phyloP scores from a whole-genome alignment of 2,888 invertebrate species.

The Xestia c-nigrum region DNA sequence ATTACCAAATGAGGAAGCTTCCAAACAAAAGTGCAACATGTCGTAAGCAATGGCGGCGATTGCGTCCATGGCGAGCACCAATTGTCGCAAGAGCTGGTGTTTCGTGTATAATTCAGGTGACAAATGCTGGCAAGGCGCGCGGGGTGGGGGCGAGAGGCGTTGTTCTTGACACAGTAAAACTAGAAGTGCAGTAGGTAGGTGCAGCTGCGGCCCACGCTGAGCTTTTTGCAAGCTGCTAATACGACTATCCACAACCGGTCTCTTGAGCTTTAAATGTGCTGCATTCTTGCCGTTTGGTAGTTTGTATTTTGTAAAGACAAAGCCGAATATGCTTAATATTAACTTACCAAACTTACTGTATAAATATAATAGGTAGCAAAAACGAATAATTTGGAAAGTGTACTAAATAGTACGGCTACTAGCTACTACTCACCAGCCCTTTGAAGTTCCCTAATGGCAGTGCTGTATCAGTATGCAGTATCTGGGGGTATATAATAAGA shows the following conservation, averaged over 20 bases:
- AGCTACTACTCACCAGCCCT: constrained; percentile 10
- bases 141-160: constrained; percentile 87
- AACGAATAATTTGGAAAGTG: not conserved
- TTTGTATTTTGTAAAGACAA: constrained; percentile 53
- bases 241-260: constrained; percentile 76
- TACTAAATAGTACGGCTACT: not conserved
- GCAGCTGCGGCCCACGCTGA: constrained; percentile 88
- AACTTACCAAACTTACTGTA: not conserved
- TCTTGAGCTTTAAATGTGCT: constrained; percentile 68
- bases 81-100: constrained; percentile 76
- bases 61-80: constrained; percentile 69
- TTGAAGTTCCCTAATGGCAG: constrained; percentile 3
- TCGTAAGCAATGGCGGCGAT: constrained; percentile 68
- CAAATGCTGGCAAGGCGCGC: constrained; percentile 73
- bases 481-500: constrained; percentile 1
- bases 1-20: constrained; percentile 74
- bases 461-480: too few species aligned
- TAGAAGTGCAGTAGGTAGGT: constrained; percentile 91
- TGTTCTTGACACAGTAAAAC: constrained; percentile 91
- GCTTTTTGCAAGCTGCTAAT: constrained; percentile 85
- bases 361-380: constrained; percentile 11
- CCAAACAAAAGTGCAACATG: constrained; percentile 70
- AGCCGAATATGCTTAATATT: constrained; percentile 23
- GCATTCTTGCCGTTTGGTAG: constrained; percentile 65
- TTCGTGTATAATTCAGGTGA: constrained; percentile 76